These are phyloP conservation scores for Thyatira batis DNA, from an alignment of 2,888 invertebrate genomes.

Conservation along the genomic window DNA sequence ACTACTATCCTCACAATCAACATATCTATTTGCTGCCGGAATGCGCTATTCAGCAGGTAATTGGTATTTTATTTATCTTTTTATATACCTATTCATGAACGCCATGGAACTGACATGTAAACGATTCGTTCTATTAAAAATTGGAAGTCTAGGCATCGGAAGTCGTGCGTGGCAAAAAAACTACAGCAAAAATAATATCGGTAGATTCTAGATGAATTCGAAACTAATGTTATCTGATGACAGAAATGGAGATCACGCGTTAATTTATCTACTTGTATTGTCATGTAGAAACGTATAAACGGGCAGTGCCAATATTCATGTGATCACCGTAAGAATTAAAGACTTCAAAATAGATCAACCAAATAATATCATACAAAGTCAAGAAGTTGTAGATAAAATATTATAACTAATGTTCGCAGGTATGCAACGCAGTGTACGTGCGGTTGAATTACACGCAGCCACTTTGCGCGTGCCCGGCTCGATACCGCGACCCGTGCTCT, in stretches of 20 bases:
- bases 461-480: constrained; percentile 93
- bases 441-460: constrained; percentile 96
- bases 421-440: constrained; percentile 96
- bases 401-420: constrained; percentile 72
- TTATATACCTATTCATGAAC: constrained; percentile 15
- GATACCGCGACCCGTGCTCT: constrained; percentile 95
- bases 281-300: no score
- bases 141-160: neutral
- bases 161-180: neutral
- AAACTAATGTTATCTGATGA: neutral
- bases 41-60: constrained; percentile 95
- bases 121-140: neutral
- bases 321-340: no score
- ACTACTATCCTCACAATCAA: constrained; percentile 96
- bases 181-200: neutral
- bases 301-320: no score
- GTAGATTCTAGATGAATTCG: neutral
- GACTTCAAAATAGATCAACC: no score
- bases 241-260: neutral
- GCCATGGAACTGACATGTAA: constrained; percentile 24
- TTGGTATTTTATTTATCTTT: constrained; percentile 18
- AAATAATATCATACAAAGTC: no score
- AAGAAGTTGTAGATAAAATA: neutral
- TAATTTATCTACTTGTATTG: no score
- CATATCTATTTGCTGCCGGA: constrained; percentile 95